Percentiles rank a stretch among this genome's conserved stretches.
Evolutionary conservation across 2,113 vertebrate species (phyloP).

Genomic region (Ploceus nigricollis): DNA sequence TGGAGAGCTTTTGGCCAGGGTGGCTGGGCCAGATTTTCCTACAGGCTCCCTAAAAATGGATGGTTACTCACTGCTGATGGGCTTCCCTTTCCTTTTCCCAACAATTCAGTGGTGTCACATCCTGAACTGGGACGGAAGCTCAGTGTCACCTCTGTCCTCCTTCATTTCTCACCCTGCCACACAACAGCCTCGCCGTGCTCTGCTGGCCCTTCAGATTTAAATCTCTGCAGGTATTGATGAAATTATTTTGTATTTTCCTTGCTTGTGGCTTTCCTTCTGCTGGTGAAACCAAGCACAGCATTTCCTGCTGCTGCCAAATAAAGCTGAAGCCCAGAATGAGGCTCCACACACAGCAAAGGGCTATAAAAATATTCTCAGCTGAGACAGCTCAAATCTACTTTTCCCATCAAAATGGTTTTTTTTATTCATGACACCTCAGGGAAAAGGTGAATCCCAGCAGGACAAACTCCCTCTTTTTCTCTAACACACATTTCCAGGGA

Average conservation of each 20-base stretch:
- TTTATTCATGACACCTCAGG: background rate
- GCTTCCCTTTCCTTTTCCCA: conserved; percentile 54
- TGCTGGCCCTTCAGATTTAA: rapidly evolving
- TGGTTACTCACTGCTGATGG: background rate
- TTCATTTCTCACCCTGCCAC: background rate
- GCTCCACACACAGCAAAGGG: background rate
- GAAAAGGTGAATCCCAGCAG: background rate
- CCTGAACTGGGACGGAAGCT: background rate
- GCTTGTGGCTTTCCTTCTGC: background rate
- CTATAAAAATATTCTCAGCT: background rate
- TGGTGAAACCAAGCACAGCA: background rate
- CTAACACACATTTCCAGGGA: background rate
- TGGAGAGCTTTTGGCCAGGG: rapidly evolving
- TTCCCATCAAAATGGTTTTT: background rate
- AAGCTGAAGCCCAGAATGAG: background rate
- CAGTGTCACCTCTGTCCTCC: background rate
- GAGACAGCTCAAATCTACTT: background rate
- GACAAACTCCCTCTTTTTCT: background rate
- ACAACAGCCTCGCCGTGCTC: rapidly evolving
- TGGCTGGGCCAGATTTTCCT: background rate
- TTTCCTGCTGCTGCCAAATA: background rate
- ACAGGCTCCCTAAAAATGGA: background rate
- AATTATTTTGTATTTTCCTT: background rate
- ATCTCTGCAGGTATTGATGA: background rate
- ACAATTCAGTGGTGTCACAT: conserved; percentile 35